These are phyloP conservation scores for Galeopsomyia nigrocyanea DNA, from an alignment of 2,888 invertebrate species.

Conservation along the genomic window DNA sequence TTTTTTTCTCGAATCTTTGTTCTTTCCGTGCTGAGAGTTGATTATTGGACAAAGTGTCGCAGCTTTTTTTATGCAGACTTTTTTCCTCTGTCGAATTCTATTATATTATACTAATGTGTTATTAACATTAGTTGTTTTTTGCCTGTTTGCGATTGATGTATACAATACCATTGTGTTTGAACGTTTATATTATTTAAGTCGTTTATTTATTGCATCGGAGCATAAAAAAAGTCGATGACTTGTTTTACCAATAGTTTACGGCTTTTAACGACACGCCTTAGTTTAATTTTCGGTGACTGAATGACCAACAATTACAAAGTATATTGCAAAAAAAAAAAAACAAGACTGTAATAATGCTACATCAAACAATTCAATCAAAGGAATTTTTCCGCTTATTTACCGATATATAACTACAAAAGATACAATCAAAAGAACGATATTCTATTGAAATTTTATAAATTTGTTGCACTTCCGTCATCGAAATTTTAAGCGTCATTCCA, in stretches of 20 bases:
- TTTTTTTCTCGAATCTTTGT: neutral
- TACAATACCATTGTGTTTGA: neutral
- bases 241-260: slow-evolving; percentile 36
- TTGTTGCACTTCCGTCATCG: slow-evolving; percentile 29
- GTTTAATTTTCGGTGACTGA: slow-evolving; percentile 40
- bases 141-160: neutral
- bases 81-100: slow-evolving; percentile 31
- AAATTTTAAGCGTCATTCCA: slow-evolving; percentile 18
- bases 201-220: too few species aligned
- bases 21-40: slow-evolving; percentile 23
- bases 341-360: slow-evolving; percentile 30
- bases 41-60: slow-evolving; percentile 38
- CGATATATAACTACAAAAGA: neutral
- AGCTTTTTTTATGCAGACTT: slow-evolving; percentile 17
- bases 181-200: slow-evolving; percentile 6
- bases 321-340: slow-evolving; percentile 17
- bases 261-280: slow-evolving; percentile 14
- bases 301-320: slow-evolving; percentile 8
- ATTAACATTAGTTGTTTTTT: neutral
- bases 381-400: slow-evolving; percentile 13
- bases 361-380: slow-evolving; percentile 41
- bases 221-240: slow-evolving; percentile 4
- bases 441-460: slow-evolving; percentile 23
- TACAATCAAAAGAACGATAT: slow-evolving; percentile 40
- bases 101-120: neutral